Percentiles rank a stretch among this genome's conserved stretches.
phyloP scores from a whole-genome alignment of 1,140 invertebrate species.

The Cotesia glomerata region DNA sequence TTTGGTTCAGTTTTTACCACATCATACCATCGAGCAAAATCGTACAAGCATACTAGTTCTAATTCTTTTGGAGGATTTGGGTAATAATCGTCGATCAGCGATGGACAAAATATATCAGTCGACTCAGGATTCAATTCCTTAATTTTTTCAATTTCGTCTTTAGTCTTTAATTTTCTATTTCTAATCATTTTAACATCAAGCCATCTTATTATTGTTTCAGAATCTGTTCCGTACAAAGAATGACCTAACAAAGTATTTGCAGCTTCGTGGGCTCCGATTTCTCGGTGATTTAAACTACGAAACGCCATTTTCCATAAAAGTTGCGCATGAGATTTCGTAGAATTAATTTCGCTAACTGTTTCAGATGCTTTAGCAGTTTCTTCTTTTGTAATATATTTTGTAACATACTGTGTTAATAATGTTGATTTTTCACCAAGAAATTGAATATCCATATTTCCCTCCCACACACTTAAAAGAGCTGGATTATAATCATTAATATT shows the following conservation, averaged over 20 bases:
- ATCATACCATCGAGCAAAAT: not conserved
- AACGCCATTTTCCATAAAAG: not conserved
- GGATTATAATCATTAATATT: not conserved
- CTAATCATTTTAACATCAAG: not conserved
- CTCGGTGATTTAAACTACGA: not conserved
- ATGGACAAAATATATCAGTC: constrained; percentile 8
- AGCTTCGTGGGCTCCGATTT: not conserved
- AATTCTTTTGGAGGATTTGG: not conserved
- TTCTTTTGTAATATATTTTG: not conserved
- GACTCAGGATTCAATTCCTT: not conserved
- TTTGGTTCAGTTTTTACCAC: not conserved
- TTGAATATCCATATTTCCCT: constrained; percentile 5
- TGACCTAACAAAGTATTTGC: not conserved
- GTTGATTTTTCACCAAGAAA: not conserved
- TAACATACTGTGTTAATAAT: not conserved
- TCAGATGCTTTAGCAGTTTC: not conserved
- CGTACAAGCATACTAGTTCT: not conserved
- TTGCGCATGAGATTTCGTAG: not conserved
- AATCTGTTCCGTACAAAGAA: constrained; percentile 4
- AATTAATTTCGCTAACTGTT: not conserved
- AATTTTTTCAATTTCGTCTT: not conserved
- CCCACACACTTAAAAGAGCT: not conserved
- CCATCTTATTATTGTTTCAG: not conserved
- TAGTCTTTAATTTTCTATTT: not conserved
- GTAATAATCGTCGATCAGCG: not conserved